phyloP scores from a whole-genome alignment of 2,888 invertebrate species.

The Rhaphigaster nebulosa region DNA sequence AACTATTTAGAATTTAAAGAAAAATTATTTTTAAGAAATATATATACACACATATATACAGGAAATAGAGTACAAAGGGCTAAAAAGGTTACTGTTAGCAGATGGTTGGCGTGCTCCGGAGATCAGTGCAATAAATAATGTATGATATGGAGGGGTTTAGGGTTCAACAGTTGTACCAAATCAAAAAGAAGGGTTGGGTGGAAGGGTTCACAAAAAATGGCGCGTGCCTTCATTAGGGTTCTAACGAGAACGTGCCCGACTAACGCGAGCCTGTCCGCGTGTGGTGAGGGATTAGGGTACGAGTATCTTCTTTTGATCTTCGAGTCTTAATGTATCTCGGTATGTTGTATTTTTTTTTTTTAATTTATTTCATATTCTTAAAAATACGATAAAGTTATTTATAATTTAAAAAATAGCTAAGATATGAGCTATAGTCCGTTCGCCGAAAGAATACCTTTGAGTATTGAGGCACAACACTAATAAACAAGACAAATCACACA shows the following conservation, averaged over 20 bases:
- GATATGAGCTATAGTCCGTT: too few species aligned
- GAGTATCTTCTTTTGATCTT: background rate
- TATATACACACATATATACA: background rate
- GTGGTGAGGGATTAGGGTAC: background rate
- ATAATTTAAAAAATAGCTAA: too few species aligned
- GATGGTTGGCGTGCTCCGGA: background rate
- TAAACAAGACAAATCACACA: too few species aligned
- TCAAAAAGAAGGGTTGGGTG: conserved; percentile 42
- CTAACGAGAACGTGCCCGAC: conserved; percentile 14
- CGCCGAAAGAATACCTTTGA: too few species aligned
- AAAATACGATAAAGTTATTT: too few species aligned
- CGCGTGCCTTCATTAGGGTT: conserved; percentile 44
- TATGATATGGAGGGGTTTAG: conserved; percentile 49
- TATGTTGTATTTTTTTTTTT: background rate
- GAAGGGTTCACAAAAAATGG: conserved; percentile 52
- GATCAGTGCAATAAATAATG: conserved; percentile 54
- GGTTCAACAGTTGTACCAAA: conserved; percentile 59
- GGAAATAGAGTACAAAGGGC: background rate
- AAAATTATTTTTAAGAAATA: too few species aligned
- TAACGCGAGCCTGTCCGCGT: background rate
- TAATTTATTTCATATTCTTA: too few species aligned
- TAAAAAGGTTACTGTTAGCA: conserved; percentile 16
- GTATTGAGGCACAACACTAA: too few species aligned
- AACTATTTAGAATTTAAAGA: too few species aligned
- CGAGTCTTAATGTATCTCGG: background rate